Base-by-base conservation (phyloP, 2,888 invertebrate species). In the Epinotia bilunana region DNA sequence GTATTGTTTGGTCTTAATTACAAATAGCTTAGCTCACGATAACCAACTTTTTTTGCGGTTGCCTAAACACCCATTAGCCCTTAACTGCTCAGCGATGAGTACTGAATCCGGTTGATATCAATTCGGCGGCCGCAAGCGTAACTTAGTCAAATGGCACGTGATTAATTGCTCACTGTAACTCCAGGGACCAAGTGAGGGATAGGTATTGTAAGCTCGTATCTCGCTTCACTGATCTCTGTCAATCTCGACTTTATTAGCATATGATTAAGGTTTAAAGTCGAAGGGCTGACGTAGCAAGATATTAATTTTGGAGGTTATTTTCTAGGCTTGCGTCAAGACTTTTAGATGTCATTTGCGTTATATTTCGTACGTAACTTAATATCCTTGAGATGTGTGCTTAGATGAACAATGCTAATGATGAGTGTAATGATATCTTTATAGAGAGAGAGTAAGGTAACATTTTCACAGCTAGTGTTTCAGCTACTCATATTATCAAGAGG, bases 1-100 rank as follows among this genome's bases (percentile, higher is more conserved):
- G 69, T 74, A 74, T 57, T 73, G 73, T 69, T 39, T 62, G 57
- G 33, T 69, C 69, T 63, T 74, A 74, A 74, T 74, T 68, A 69
- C 74, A 69, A 69, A 74, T 74, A 69, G 69, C 74, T 74, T 58
- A 63, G 63, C 69, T 69, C 20, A 74, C 69, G 57, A 58, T 73
- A 73, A 49, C 63, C 28, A 69, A 65, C 55, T 28, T 65, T 28
- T 20, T 74, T 63, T 69, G 57, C 74, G 20, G 57, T n/a, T 23
- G 12, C 9, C 20, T 28, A 46, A 6, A 58, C 5, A 18, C 57
- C 18, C 46, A 55, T 55, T 16, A 69, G 28, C 1, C 0, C 28
- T 46, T 57, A 16, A 28, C 28, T 12, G 20, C 16, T 1, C 2
- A 9, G 33, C 46, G 3, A 5, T 65, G 33, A 60, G 58, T 20